Evolutionary conservation across 2,888 invertebrate genomes (phyloP), one percentile per base, ranked within the genome.

Genomic region (Brenthis daphne): DNA sequence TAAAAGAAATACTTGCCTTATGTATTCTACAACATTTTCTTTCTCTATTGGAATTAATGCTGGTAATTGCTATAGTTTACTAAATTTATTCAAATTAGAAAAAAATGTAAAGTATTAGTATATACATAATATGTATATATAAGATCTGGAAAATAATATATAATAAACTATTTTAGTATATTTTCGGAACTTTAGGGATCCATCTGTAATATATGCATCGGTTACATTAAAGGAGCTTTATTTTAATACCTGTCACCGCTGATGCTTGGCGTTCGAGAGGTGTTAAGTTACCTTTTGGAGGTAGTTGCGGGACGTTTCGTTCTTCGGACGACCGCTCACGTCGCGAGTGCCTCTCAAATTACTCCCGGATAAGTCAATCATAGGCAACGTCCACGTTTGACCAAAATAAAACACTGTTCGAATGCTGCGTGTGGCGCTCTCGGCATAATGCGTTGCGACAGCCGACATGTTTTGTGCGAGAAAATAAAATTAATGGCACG

Each of bases 321-420:
- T 71, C 75, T 67, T 71, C 72, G 73, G 71, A 75, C 74, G 72
- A 72, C 75, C 77, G 75, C 71, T 74, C 75, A 70, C 73, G 74
- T 74, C 76, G 76, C 76, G 87, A 89, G 90, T 83, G 85, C 85
- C 90, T 91, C 91, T 92, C 92, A 86, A 85, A 90, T 92, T 92
- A 91, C 92, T 81, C 87, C 92, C 90, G 92, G 92, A 92, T 92
- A 92, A 92, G 92, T 92, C 92, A 92, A 92, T 92, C 92, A 92
- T 89, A 91, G 82, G 86, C 87, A 86, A 87, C 90, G 87, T 90
- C 88, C 76, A 77, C 77, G 71, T 75, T 89, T 85, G 82, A 86
- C 88, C 81, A 85, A 92, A 92, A 92, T 92, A 92, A 92, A 92
- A 91, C 89, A 80, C 81, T 83, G 82, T 86, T 84, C 84, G 81